Evolutionary conservation across 2,113 vertebrate genomes (phyloP), one percentile per base, ranked within the genome.

Genomic region (Mirounga angustirostris): DNA sequence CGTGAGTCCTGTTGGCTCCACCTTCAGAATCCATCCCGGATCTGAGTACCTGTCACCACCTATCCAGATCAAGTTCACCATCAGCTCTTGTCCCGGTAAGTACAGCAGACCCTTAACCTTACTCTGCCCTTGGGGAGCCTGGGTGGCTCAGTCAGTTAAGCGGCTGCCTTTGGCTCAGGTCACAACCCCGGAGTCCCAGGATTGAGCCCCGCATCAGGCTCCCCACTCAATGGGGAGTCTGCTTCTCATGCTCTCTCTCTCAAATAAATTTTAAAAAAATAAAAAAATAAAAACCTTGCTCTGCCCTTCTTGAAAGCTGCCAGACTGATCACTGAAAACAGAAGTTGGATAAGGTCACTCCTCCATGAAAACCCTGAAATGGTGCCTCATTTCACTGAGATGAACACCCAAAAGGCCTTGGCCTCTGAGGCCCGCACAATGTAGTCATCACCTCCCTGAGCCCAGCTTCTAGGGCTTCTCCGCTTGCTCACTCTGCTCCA

Each of bases 321-420:
- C 50, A 16, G 59, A 63, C 18, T 46, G n/a, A 36, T 33, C 36
- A 79, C 13, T 52, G 52, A 85, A 81, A 93, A 65, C 28, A 19
- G 16, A 81, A 52, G 10, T 40, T 46, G 30, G 46, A 36, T 85
- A 19, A 16, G 18, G 18, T 74, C 80, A 89, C 4, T 69, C 30
- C 14, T 93, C 83, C 88, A 54, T 30, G 33, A 91, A 95, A 80
- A 81, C 26, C 69, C 33, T 65, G 43, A 94, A 87, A 79, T 67
- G 67, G 50, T 9, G 93, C 63, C 43, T 94, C 84, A 61, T 65
- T 69, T 89, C 43, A 46, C 26, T 4, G 33, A 90, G 40, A 61
- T 56, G 76, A 76, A 94, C 87, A 52, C 19, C 56, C 33, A 2
- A 26, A 96, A 88, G 24, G 4, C 16, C 87, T 43, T 67, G 54